These are phyloP conservation scores for Phocides pigmalion DNA, from an alignment of 1,140 invertebrate genomes.

Conservation along the genomic window DNA sequence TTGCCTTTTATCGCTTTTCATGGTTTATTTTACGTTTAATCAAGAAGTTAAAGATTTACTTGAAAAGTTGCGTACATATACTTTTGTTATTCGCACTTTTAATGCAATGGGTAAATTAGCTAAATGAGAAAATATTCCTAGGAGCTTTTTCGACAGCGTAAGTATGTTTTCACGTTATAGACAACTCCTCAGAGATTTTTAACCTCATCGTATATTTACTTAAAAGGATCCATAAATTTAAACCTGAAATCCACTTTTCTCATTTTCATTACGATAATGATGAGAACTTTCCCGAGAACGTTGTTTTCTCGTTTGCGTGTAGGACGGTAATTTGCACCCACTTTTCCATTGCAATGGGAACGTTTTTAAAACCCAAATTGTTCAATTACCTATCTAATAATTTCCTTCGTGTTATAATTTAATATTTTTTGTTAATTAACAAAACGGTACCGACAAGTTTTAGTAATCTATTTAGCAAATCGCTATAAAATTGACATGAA, in stretches of 20 bases:
- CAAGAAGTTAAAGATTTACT: too few relatives aligned
- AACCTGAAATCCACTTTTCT: constrained; percentile 43
- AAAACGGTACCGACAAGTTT: too few relatives aligned
- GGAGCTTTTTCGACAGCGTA: background rate
- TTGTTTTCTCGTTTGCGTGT: constrained; percentile 30
- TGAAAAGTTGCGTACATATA: too few relatives aligned
- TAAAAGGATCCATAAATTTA: constrained; percentile 43
- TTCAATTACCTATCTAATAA: too few relatives aligned
- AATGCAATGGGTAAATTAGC: background rate
- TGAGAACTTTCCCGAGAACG: constrained; percentile 41
- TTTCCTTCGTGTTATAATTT: too few relatives aligned
- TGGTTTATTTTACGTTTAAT: too few relatives aligned
- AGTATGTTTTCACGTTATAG: background rate
- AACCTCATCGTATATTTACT: constrained; percentile 34
- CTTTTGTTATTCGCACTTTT: too few relatives aligned
- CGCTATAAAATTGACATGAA: too few relatives aligned
- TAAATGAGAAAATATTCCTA: background rate
- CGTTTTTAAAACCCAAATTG: too few relatives aligned
- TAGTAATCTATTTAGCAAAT: too few relatives aligned
- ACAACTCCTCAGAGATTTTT: constrained; percentile 13
- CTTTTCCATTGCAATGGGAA: background rate
- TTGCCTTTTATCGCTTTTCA: background rate
- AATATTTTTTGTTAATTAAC: too few relatives aligned
- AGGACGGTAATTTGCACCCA: background rate
- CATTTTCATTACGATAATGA: constrained; percentile 56